Evolutionary conservation across 2,797 vertebrate genomes (phyloP).

Genomic region (Takifugu ocellatus): DNA sequence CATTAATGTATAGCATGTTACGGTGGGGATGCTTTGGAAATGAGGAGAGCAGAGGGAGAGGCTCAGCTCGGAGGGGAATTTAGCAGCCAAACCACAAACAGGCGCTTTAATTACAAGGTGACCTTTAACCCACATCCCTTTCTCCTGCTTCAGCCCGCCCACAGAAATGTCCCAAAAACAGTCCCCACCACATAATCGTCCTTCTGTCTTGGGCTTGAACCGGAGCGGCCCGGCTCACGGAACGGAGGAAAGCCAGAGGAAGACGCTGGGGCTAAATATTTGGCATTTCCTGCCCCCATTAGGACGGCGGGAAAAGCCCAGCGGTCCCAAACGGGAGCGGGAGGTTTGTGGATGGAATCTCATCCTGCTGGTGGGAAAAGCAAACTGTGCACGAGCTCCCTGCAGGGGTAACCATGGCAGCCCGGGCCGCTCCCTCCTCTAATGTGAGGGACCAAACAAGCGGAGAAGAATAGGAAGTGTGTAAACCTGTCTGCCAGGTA

Average conservation of each 20-base stretch:
- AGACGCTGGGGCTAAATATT: slow-evolving; percentile 32
- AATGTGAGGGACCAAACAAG: slow-evolving; percentile 33
- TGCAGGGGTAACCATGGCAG: slow-evolving; percentile 62
- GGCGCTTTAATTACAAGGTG: slow-evolving; percentile 67
- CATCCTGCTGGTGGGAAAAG: slow-evolving; percentile 72
- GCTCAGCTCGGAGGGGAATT: slow-evolving; percentile 48
- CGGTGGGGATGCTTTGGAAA: slow-evolving; percentile 48
- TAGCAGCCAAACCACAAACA: slow-evolving; percentile 53
- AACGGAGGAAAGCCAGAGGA: slow-evolving; percentile 46
- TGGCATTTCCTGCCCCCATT: slow-evolving; percentile 52
- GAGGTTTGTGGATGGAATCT: slow-evolving; percentile 41
- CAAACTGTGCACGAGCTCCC: slow-evolving; percentile 66
- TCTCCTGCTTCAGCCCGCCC: slow-evolving; percentile 41
- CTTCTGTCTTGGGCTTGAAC: slow-evolving; percentile 42
- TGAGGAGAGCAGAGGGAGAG: slow-evolving; percentile 50
- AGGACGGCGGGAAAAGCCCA: slow-evolving; percentile 35
- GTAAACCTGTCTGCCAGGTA: slow-evolving; percentile 38
- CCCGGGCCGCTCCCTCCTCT: slow-evolving; percentile 11
- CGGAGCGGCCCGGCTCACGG: slow-evolving; percentile 33
- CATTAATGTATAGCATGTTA: slow-evolving; percentile 33
- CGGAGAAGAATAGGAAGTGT: slow-evolving; percentile 36
- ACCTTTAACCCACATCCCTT: slow-evolving; percentile 74
- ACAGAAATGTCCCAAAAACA: slow-evolving; percentile 50
- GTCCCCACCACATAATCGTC: slow-evolving; percentile 53
- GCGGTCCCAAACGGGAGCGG: slow-evolving; percentile 57